Evolutionary conservation across 1,140 invertebrate species (phyloP).

Genomic region (Tetragnatha versicolor): DNA sequence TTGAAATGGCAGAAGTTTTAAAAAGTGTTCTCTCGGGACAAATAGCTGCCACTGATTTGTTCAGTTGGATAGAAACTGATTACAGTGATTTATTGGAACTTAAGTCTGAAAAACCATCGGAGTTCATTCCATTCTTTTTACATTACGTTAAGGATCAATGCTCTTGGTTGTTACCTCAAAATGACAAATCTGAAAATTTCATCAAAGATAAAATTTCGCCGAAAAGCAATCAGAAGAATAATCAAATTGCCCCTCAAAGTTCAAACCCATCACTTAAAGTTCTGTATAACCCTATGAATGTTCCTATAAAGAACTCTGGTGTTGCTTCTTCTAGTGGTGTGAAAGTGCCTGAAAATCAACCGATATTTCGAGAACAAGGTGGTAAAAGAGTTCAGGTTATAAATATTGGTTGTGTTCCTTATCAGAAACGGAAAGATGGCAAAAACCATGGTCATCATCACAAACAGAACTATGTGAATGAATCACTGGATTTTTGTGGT

Average conservation of each 20-base stretch:
- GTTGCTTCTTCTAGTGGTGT: too few species aligned
- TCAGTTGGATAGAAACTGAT: conserved; percentile 12
- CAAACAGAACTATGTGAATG: neutral
- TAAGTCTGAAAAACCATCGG: neutral
- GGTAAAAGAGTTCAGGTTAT: neutral
- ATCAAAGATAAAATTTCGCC: too few species aligned
- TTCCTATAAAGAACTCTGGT: too few species aligned
- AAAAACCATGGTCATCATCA: neutral
- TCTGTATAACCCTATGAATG: too few species aligned
- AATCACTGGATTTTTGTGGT: neutral
- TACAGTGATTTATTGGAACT: neutral
- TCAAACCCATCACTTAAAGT: too few species aligned
- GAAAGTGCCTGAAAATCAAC: too few species aligned
- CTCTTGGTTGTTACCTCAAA: conserved; percentile 2
- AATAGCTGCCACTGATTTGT: neutral
- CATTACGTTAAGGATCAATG: conserved; percentile 20
- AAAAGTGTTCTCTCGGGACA: neutral
- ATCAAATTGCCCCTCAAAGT: too few species aligned
- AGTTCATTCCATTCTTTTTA: conserved; percentile 28
- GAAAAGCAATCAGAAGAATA: too few species aligned
- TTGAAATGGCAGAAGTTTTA: conserved; percentile 23
- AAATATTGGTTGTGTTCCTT: neutral
- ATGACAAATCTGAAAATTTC: neutral
- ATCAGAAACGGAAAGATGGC: conserved; percentile 3
- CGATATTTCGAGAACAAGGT: too few species aligned